These are phyloP conservation scores for Butastur rufipennis DNA, from an alignment of 2,113 vertebrate genomes.

Conservation along the genomic window DNA sequence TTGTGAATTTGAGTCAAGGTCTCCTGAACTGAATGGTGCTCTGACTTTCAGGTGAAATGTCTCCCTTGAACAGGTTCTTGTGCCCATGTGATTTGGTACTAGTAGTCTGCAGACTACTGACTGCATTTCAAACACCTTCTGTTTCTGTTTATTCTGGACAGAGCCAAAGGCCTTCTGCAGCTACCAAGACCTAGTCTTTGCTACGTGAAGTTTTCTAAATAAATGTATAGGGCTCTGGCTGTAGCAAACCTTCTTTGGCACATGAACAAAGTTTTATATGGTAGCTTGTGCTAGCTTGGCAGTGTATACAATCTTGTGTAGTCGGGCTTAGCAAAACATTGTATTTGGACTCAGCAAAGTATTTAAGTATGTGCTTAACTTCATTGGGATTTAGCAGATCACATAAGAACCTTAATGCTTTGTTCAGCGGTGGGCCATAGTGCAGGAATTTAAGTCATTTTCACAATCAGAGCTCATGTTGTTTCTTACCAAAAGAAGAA, in stretches of 20 bases:
- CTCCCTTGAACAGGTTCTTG: neutral
- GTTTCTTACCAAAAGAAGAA: neutral
- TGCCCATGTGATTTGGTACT: rapidly evolving
- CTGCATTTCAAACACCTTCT: neutral
- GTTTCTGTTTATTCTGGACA: neutral
- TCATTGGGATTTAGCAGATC: neutral
- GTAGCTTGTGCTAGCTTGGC: neutral
- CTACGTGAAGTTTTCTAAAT: neutral
- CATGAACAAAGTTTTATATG: neutral
- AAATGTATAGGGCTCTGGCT: neutral
- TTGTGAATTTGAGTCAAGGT: neutral
- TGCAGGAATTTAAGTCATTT: neutral
- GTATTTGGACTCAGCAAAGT: neutral
- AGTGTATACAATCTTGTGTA: neutral
- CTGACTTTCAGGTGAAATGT: neutral
- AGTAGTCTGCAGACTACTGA: neutral
- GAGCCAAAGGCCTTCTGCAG: neutral
- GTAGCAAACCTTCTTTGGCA: neutral
- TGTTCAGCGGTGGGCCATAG: rapidly evolving
- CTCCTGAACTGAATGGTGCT: neutral
- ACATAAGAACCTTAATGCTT: neutral
- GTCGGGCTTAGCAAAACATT: neutral
- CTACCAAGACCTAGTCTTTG: neutral
- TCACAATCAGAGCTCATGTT: neutral
- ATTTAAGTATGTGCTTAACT: neutral